These are phyloP conservation scores for Drosophila lini DNA, from an alignment of 1,140 invertebrate genomes.

Conservation along the genomic window DNA sequence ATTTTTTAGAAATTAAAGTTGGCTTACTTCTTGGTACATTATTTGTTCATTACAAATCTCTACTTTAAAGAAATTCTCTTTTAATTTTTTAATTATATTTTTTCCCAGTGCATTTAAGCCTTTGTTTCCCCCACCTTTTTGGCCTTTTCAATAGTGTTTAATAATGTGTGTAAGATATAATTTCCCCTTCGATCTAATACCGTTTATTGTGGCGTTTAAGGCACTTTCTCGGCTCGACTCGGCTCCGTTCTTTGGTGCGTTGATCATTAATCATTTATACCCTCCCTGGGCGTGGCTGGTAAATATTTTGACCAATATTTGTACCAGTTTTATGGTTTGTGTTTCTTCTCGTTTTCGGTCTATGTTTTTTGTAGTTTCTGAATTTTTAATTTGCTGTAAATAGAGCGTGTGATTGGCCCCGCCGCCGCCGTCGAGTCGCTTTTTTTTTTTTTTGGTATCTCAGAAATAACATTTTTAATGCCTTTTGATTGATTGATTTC, in stretches of 20 bases:
- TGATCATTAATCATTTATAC: conserved; percentile 57
- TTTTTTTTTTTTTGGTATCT: conserved; percentile 17
- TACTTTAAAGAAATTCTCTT: no score
- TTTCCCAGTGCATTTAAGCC: background rate
- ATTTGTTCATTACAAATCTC: no score
- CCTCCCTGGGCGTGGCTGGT: conserved; percentile 54
- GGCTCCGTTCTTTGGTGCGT: conserved; percentile 19
- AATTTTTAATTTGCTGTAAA: conserved; percentile 77
- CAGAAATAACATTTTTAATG: conserved; percentile 54
- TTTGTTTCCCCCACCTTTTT: conserved; percentile 11
- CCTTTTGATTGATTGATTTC: conserved; percentile 72
- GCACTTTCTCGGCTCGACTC: conserved; percentile 64
- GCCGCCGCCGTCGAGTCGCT: conserved; percentile 17
- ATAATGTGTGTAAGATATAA: conserved; percentile 59
- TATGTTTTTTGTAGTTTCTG: conserved; percentile 58
- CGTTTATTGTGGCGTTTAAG: conserved; percentile 59
- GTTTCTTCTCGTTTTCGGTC: conserved; percentile 59
- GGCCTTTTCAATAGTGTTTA: conserved; percentile 32
- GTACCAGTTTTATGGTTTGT: conserved; percentile 49
- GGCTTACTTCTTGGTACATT: no score
- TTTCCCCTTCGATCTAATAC: conserved; percentile 33
- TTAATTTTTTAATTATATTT: no score
- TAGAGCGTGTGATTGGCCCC: conserved; percentile 79
- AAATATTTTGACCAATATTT: conserved; percentile 82
- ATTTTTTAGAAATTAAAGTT: no score